A percentile compares a stretch with the other conserved stretches of the same genome.
Evolutionary conservation across 2,888 invertebrate genomes (phyloP).

Genomic region (Drosophila nr. perissopoda): DNA sequence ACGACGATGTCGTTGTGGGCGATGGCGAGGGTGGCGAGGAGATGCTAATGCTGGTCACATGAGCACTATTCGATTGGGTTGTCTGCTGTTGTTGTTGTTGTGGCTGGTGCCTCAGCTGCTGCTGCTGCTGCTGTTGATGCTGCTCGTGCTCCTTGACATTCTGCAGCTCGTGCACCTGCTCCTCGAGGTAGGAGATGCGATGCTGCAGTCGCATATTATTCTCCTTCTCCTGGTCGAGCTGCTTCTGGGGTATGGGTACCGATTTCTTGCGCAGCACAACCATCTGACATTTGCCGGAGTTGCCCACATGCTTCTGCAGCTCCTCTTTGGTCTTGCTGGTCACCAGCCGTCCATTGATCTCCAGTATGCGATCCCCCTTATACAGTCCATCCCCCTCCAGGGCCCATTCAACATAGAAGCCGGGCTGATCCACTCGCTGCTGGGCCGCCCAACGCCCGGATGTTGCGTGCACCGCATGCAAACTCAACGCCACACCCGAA

Average conservation of each 20-base stretch:
- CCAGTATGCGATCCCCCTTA: slow-evolving; percentile 91
- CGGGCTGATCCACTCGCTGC: slow-evolving; percentile 88
- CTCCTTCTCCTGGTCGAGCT: slow-evolving; percentile 86
- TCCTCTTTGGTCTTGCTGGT: slow-evolving; percentile 90
- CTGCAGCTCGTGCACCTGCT: slow-evolving; percentile 90
- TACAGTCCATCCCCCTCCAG: slow-evolving; percentile 90
- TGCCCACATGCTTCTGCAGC: slow-evolving; percentile 88
- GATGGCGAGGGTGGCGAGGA: slow-evolving; percentile 87
- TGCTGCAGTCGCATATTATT: slow-evolving; percentile 94
- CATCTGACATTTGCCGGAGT: slow-evolving; percentile 83
- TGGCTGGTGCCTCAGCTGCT: slow-evolving; percentile 8
- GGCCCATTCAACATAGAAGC: slow-evolving; percentile 92
- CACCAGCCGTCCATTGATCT: slow-evolving; percentile 92
- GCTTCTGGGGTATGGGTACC: slow-evolving; percentile 83
- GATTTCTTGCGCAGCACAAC: slow-evolving; percentile 83
- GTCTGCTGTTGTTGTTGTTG: slow-evolving; percentile 28
- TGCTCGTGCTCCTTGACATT: slow-evolving; percentile 78
- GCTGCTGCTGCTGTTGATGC: slow-evolving; percentile 35
- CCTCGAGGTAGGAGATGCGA: slow-evolving; percentile 94
- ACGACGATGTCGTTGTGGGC: slow-evolving; percentile 82
- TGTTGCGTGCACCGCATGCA: slow-evolving; percentile 89
- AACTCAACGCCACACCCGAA: slow-evolving; percentile 85
- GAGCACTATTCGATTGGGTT: slow-evolving; percentile 79
- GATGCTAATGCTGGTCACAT: slow-evolving; percentile 90
- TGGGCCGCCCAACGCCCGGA: slow-evolving; percentile 91